Base-by-base conservation (phyloP, 1,140 invertebrate genomes). In the Berghia stephanieae region DNA sequence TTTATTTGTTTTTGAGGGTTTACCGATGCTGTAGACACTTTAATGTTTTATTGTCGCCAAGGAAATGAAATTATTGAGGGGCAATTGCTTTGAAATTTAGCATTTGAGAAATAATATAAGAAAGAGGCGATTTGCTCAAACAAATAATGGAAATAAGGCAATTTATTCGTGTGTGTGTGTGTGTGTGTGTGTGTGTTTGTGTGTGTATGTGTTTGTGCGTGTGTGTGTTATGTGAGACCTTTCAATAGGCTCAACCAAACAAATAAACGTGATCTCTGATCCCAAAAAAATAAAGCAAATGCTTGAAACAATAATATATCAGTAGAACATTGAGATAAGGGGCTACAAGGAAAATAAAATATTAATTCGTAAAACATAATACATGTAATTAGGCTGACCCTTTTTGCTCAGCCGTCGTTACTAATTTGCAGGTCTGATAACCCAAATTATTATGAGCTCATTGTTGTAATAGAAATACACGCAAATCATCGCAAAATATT, bases 1-100 rank as follows among this genome's bases (percentile, higher is more conserved):
- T n/a, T n/a, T n/a, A n/a, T n/a, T 31, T 40, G 16, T 75, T 40
- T 24, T 68, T 82, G 71, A 21, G 27, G 42, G 10, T 75, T 57
- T 43, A 16, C 27, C 27, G 44, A 38, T 63, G 42, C 55, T 36
- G 69, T 78, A 81, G 46, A n/a, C 55, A 57, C n/a, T 21, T 57
- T 27, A 8, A 31, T 31, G 34, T 57, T n/a, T 57, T 31, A 57
- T 0, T 6, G 8, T 31, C 55, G 8, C 2, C 34, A 57, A 8
- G 55, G 8, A n/a, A 27, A 31, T 6, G n/a, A 3, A 6, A 57
- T 27, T 6, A 57, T 21, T n/a, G 55, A 57, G n/a, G 34, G 55
- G 55, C 5, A 57, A 31, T 57, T 8, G 24, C 55, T 57, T 31
- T 57, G 8, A 57, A n/a, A 57, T n/a, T 6, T 57, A 6, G 34